Conservation (phyloP, 2,797 vertebrate genomes). For the Nannoperca obscura region DNA sequence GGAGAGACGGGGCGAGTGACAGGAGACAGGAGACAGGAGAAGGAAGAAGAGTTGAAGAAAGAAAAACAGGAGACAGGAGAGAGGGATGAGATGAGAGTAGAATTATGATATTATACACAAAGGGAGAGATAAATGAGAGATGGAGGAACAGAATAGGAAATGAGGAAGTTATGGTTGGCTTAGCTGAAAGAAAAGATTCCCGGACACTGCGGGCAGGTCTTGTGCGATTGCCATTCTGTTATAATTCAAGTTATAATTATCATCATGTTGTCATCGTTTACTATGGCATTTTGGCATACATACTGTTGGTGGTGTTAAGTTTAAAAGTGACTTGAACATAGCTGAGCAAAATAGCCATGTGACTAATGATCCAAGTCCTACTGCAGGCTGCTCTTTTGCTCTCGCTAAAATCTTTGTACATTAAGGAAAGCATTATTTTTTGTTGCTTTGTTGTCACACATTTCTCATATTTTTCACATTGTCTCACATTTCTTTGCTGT, state of each 20-base stretch:
- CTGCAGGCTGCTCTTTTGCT: constrained; percentile 12
- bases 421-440: not conserved
- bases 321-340: constrained; percentile 19
- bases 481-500: not conserved
- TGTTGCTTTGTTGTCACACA: constrained; percentile 4
- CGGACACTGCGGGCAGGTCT: constrained; percentile 32
- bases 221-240: constrained; percentile 17
- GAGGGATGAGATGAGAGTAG: constrained; percentile 49
- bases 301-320: constrained; percentile 9
- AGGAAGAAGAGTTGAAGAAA: constrained; percentile 64
- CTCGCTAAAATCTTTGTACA: not conserved
- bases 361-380: constrained; percentile 7
- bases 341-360: constrained; percentile 19
- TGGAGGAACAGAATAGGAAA: constrained; percentile 52
- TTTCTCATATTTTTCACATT: constrained; percentile 11
- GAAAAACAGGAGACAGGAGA: constrained; percentile 47
- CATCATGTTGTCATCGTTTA: constrained; percentile 38
- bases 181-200: constrained; percentile 48
- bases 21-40: constrained; percentile 62
- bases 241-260: constrained; percentile 34
- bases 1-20: constrained; percentile 70
- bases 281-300: constrained; percentile 18
- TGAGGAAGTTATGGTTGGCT: constrained; percentile 52
- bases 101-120: constrained; percentile 52
- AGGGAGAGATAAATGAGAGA: constrained; percentile 46